A percentile compares a stretch with the other conserved stretches of the same genome.
These are phyloP conservation scores for Drosophila subsilvestris DNA, from an alignment of 2,888 invertebrate genomes.

Conservation along the genomic window DNA sequence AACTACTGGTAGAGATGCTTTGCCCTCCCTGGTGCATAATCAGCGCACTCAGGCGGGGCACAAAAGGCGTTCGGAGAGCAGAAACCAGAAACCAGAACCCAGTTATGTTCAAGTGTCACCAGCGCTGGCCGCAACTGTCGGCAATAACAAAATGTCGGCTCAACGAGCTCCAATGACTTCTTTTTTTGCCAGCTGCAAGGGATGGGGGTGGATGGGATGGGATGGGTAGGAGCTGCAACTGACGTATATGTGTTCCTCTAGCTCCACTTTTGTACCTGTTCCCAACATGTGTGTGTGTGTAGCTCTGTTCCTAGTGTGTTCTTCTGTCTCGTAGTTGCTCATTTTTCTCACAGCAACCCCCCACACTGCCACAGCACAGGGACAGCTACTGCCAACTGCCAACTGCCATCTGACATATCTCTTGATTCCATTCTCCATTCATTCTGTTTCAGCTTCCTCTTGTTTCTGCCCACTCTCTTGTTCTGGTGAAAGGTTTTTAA, in stretches of 20 bases:
- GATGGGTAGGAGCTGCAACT: slow-evolving; percentile 26
- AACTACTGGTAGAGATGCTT: not conserved
- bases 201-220: not conserved
- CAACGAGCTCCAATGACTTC: slow-evolving; percentile 7
- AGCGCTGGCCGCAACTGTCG: slow-evolving; percentile 56
- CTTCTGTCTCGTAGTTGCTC: slow-evolving; percentile 48
- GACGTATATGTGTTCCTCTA: slow-evolving; percentile 46
- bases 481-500: slow-evolving; percentile 60
- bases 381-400: slow-evolving; percentile 9
- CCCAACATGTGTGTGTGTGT: slow-evolving; percentile 34
- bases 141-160: slow-evolving; percentile 54
- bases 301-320: slow-evolving; percentile 2
- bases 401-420: slow-evolving; percentile 21
- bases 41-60: slow-evolving; percentile 50
- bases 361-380: slow-evolving; percentile 5
- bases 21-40: slow-evolving; percentile 50
- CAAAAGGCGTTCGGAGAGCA: slow-evolving; percentile 38
- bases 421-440: slow-evolving; percentile 37
- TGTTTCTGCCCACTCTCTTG: slow-evolving; percentile 21
- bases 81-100: slow-evolving; percentile 34
- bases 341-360: slow-evolving; percentile 44
- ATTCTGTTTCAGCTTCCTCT: slow-evolving; percentile 11
- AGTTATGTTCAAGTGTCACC: slow-evolving; percentile 64
- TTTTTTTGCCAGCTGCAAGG: not conserved
- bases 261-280: slow-evolving; percentile 51